Evolutionary conservation across 2,797 vertebrate genomes (phyloP), one percentile per base, ranked within the genome.

Genomic region (Anomalospiza imberbis): DNA sequence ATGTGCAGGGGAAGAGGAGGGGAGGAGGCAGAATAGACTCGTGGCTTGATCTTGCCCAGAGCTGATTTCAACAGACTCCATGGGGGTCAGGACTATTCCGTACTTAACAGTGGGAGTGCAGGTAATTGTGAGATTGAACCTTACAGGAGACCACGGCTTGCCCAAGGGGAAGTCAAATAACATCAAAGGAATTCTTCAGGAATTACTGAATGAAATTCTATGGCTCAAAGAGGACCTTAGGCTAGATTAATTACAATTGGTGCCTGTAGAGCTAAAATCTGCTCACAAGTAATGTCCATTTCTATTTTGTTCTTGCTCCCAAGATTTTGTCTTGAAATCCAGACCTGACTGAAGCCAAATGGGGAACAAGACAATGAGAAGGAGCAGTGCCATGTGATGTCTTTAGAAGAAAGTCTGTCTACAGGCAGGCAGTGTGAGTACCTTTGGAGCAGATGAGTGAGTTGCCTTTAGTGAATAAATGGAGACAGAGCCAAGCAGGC

Each of bases 31-130:
- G 63, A 89, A 65, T 7, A 73, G 77, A 80, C 53, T 72, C 0
- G 1, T 63, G 80, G 74, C 74, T 82, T 68, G 67, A 87, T 97
- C 88, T 79, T 90, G 94, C 95, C 77, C 1, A 5, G 32, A 89
- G 92, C 90, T 76, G 88, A 93, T 96, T 95, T 95, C 85, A 85
- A 82, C 92, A 94, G 81, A 47, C 86, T 97, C 89, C 75, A 79
- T 24, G 86, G 85, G 77, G 91, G 84, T 82, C 82, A 83, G 77
- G 48, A 79, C 88, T 94, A 55, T 85, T 93, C 81, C 2, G 0
- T 71, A 85, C 72, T 93, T 94, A 86, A 93, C 90, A 90, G 88
- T 66, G 65, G 91, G 94, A 94, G 95, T 34, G 84, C 88, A 91
- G 80, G 91, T 93, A 94, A 96, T 83, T 94, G 93, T 90, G 72